These are phyloP conservation scores for Myotis daubentonii DNA, from an alignment of 2,797 vertebrate genomes.

Conservation along the genomic window DNA sequence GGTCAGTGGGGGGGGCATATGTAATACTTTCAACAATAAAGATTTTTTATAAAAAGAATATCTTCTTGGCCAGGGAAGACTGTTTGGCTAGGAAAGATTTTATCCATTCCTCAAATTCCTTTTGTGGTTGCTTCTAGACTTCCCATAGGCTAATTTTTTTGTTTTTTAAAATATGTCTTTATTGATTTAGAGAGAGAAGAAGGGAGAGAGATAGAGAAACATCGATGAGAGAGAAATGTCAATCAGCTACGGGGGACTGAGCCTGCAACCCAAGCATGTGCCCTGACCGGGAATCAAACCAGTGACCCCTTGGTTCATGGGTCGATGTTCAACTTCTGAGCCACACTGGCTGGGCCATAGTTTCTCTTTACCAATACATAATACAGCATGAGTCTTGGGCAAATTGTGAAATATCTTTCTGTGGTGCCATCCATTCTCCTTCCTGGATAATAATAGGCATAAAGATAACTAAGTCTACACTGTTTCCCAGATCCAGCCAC, in stretches of 20 bases:
- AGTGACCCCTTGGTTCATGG: too few relatives aligned
- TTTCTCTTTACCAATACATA: constrained; percentile 34
- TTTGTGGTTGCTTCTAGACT: constrained; percentile 17
- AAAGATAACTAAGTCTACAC: constrained; percentile 4
- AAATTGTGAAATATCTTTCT: constrained; percentile 49
- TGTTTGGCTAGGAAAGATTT: neutral
- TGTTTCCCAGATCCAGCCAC: neutral
- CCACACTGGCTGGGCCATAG: neutral
- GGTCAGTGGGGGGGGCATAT: too few relatives aligned
- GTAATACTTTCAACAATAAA: too few relatives aligned
- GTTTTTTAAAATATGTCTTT: too few relatives aligned
- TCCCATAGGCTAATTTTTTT: neutral
- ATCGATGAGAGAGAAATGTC: too few relatives aligned
- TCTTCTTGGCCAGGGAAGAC: neutral
- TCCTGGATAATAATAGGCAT: constrained; percentile 5
- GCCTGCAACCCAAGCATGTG: too few relatives aligned
- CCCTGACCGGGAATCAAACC: too few relatives aligned
- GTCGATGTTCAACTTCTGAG: too few relatives aligned
- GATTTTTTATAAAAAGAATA: too few relatives aligned
- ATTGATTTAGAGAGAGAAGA: too few relatives aligned
- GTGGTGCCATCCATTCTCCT: neutral
- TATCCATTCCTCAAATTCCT: constrained; percentile 37
- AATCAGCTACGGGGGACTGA: too few relatives aligned
- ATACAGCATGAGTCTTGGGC: neutral
- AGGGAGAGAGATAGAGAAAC: too few relatives aligned